Evolutionary conservation across 2,113 vertebrate species (phyloP).

Genomic region (Cranoglanis bouderius): DNA sequence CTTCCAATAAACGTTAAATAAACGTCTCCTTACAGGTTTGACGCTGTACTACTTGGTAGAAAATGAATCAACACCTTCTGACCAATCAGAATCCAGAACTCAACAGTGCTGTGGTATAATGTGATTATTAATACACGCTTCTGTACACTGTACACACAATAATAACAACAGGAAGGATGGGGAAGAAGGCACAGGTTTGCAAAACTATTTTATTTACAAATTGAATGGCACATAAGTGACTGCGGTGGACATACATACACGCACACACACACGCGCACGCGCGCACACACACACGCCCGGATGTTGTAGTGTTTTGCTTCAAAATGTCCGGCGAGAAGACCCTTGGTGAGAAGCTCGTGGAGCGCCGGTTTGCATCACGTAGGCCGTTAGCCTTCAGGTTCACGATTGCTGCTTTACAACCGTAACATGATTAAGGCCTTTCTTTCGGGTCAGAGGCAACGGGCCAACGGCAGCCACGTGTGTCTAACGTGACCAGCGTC

Average conservation of each 20-base stretch:
- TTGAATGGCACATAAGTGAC: conserved; percentile 95
- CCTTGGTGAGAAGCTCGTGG: conserved; percentile 57
- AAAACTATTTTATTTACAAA: conserved; percentile 99
- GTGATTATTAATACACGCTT: neutral
- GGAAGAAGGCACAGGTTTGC: conserved; percentile 81
- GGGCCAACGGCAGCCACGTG: conserved; percentile 71
- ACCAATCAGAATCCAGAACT: neutral
- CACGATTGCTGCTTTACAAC: conserved; percentile 25
- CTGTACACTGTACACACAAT: neutral
- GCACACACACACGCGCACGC: neutral
- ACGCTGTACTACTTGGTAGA: neutral
- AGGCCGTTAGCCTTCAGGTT: conserved; percentile 12
- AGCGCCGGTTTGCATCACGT: neutral
- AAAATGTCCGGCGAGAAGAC: conserved; percentile 65
- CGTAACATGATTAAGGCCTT: conserved; percentile 74
- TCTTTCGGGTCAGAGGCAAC: conserved; percentile 66
- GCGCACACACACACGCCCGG: conserved; percentile 57
- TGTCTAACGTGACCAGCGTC: conserved; percentile 35
- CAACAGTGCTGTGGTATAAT: neutral
- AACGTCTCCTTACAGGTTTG: neutral
- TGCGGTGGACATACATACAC: conserved; percentile 71
- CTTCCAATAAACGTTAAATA: neutral
- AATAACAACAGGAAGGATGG: neutral
- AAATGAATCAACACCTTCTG: neutral
- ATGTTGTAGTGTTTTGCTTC: conserved; percentile 76